Percentiles rank a stretch among this genome's conserved stretches.
These are phyloP conservation scores for Drosophila subpulchrella DNA, from an alignment of 1,140 invertebrate species.

Conservation along the genomic window DNA sequence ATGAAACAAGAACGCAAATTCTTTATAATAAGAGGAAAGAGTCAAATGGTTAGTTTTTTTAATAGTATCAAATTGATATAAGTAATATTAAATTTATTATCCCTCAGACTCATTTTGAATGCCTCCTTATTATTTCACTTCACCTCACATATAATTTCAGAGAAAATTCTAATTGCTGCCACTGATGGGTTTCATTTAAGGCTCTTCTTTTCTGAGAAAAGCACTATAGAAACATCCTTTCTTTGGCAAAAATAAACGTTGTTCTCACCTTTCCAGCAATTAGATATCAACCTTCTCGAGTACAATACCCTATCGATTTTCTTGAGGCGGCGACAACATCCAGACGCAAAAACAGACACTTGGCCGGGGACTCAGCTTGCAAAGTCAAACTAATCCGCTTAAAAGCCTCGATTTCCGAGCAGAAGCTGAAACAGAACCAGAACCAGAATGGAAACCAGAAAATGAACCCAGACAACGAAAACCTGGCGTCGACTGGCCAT, in stretches of 20 bases:
- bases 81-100: too few species aligned
- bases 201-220: background rate
- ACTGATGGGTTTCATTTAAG: slow-evolving; percentile 18
- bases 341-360: slow-evolving; percentile 23
- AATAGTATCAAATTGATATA: too few species aligned
- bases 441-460: slow-evolving; percentile 16
- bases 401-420: slow-evolving; percentile 66
- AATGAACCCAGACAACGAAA: slow-evolving; percentile 30
- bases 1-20: too few species aligned
- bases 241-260: slow-evolving; percentile 20
- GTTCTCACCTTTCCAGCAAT: slow-evolving; percentile 51
- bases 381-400: slow-evolving; percentile 80
- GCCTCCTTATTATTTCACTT: too few species aligned
- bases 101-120: too few species aligned
- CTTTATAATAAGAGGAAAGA: too few species aligned
- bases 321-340: slow-evolving; percentile 13
- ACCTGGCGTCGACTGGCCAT: slow-evolving; percentile 37
- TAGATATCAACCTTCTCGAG: slow-evolving; percentile 46
- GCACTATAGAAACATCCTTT: background rate
- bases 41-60: too few species aligned
- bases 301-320: slow-evolving; percentile 78
- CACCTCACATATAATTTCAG: too few species aligned
- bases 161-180: background rate
- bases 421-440: slow-evolving; percentile 22
- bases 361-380: slow-evolving; percentile 39